phyloP scores from a whole-genome alignment of 2,797 vertebrate species.

The Brachymystax lenok region DNA sequence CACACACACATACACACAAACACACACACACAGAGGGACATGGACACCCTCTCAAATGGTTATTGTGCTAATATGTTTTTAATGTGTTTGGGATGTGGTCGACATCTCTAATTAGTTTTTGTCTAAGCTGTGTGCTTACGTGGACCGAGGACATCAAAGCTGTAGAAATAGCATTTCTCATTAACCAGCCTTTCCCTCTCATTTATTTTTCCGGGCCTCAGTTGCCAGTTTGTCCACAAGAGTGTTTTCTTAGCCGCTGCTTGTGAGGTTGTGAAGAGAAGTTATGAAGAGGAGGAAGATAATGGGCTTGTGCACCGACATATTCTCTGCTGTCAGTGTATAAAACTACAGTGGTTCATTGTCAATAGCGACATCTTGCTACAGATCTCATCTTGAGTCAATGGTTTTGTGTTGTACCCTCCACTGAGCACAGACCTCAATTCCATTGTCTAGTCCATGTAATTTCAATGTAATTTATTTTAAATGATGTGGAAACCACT shows the following conservation, averaged over 20 bases:
- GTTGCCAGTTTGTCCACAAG: conserved; percentile 73
- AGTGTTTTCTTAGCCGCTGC: conserved; percentile 60
- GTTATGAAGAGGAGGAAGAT: conserved; percentile 58
- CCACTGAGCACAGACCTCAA: no score
- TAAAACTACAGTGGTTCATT: not conserved
- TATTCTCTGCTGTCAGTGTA: not conserved
- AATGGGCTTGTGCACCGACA: conserved; percentile 46
- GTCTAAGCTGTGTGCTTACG: conserved; percentile 81
- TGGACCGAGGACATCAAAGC: conserved; percentile 79
- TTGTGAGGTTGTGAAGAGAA: conserved; percentile 71
- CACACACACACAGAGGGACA: conserved; percentile 17
- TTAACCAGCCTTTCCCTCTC: conserved; percentile 80
- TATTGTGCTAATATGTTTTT: conserved; percentile 84
- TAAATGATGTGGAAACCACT: no score
- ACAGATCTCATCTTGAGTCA: not conserved
- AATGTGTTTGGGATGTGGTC: conserved; percentile 81
- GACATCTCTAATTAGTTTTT: conserved; percentile 84
- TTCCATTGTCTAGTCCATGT: no score
- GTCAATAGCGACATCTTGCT: not conserved
- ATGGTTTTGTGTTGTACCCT: not conserved
- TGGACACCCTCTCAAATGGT: conserved; percentile 71
- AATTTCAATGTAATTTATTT: not conserved
- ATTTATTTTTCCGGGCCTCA: conserved; percentile 77
- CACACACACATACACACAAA: conserved; percentile 17
- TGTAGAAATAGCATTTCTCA: conserved; percentile 84